Conservation (phyloP, 2,113 vertebrate genomes). For the Dipodomys merriami region DNA sequence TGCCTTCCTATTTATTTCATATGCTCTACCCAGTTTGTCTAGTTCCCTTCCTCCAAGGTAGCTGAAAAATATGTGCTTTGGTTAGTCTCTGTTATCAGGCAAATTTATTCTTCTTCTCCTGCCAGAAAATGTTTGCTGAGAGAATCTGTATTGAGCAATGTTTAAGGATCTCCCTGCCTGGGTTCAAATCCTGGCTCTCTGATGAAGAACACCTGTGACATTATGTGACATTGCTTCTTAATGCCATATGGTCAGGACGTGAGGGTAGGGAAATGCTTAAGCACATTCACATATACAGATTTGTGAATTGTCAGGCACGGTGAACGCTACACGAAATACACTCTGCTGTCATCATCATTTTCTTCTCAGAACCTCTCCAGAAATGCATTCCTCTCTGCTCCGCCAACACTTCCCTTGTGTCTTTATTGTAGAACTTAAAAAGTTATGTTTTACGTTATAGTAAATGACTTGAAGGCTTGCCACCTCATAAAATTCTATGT, state of each 20-base stretch:
- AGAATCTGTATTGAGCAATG: background rate
- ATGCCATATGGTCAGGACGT: background rate
- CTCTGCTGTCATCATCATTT: background rate
- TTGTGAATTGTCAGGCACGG: background rate
- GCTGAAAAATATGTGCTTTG: background rate
- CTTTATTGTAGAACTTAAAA: constrained; percentile 55
- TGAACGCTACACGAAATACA: background rate
- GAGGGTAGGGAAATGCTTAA: background rate
- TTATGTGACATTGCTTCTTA: background rate
- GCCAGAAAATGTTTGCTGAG: background rate
- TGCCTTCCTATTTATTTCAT: background rate
- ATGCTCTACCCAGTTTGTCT: background rate
- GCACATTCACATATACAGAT: background rate
- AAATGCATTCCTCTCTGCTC: constrained; percentile 8
- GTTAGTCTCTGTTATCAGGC: background rate
- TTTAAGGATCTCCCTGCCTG: background rate
- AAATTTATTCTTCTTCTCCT: background rate
- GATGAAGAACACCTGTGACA: fast-evolving
- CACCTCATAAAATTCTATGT: background rate
- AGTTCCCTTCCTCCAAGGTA: background rate
- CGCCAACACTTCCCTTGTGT: constrained; percentile 9
- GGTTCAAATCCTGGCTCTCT: background rate
- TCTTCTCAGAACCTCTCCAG: background rate
- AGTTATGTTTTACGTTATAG: constrained; percentile 10
- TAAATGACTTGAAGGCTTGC: constrained; percentile 21